phyloP scores from a whole-genome alignment of 2,797 vertebrate genomes.

The Cygnus olor region DNA sequence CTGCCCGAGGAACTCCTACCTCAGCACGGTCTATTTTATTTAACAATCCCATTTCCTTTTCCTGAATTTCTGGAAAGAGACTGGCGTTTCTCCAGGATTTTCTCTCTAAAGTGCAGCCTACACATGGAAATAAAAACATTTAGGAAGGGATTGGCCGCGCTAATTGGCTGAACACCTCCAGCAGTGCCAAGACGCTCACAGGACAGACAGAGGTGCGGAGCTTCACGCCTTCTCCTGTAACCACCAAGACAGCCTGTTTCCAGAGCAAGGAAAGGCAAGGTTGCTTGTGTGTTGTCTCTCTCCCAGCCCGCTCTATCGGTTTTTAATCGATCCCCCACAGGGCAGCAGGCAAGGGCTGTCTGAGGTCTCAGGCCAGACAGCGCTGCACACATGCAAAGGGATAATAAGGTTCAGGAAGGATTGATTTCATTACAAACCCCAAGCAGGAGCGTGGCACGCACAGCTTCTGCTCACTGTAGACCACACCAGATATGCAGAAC shows the following conservation, averaged over 20 bases:
- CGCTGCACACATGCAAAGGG: neutral
- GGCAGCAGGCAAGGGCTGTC: neutral
- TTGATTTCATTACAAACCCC: neutral
- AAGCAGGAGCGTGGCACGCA: rapidly evolving
- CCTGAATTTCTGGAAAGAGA: slow-evolving; percentile 44
- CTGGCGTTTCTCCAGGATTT: neutral
- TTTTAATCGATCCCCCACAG: rapidly evolving
- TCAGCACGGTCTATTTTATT: neutral
- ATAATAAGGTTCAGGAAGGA: neutral
- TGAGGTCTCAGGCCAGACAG: neutral
- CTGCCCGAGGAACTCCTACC: neutral
- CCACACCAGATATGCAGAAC: neutral
- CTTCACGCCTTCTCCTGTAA: slow-evolving; percentile 5
- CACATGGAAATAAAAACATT: slow-evolving; percentile 13
- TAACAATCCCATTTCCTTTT: slow-evolving; percentile 62
- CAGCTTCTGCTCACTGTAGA: neutral
- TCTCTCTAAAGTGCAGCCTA: neutral
- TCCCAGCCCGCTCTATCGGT: neutral
- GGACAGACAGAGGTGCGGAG: neutral
- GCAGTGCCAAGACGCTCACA: neutral
- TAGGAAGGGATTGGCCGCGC: neutral
- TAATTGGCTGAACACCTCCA: slow-evolving; percentile 8
- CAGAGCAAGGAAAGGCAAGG: neutral
- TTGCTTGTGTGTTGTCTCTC: neutral
- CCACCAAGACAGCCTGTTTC: neutral